Evolutionary conservation across 1,140 invertebrate genomes (phyloP).

Genomic region (Bombyx mandarina): DNA sequence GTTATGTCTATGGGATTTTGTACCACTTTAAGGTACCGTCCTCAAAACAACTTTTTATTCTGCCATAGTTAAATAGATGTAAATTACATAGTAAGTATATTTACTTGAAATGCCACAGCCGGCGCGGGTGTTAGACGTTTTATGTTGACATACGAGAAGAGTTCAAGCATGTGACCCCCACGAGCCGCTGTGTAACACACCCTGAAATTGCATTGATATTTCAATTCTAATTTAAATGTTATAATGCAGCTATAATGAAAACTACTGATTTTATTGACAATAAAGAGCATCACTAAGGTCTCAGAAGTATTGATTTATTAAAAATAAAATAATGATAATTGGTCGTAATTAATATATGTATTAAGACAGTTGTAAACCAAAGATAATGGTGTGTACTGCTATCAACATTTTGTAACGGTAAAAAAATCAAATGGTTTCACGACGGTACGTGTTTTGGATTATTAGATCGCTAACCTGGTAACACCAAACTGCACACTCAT

Average conservation of each 20-base stretch:
- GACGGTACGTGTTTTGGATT: background rate
- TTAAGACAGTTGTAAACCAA: no score
- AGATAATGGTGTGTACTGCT: no score
- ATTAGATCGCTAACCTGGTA: conserved; percentile 67
- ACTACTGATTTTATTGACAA: background rate
- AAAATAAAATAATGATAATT: no score
- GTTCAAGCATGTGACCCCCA: conserved; percentile 87
- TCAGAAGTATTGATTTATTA: background rate
- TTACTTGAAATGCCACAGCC: conserved; percentile 86
- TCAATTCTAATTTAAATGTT: background rate
- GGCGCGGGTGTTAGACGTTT: conserved; percentile 85
- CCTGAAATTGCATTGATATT: conserved; percentile 55
- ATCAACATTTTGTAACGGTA: no score
- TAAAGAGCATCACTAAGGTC: background rate
- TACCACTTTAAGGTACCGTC: no score
- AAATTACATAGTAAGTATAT: background rate
- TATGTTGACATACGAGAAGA: conserved; percentile 89
- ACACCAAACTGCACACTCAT: conserved; percentile 83
- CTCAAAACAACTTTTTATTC: no score
- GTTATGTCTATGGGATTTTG: no score
- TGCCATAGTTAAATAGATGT: no score
- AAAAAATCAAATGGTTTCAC: no score
- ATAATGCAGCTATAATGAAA: background rate
- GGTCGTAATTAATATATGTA: no score
- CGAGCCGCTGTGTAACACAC: conserved; percentile 91